phyloP scores from a whole-genome alignment of 2,797 vertebrate genomes.

The Myripristis murdjan region DNA sequence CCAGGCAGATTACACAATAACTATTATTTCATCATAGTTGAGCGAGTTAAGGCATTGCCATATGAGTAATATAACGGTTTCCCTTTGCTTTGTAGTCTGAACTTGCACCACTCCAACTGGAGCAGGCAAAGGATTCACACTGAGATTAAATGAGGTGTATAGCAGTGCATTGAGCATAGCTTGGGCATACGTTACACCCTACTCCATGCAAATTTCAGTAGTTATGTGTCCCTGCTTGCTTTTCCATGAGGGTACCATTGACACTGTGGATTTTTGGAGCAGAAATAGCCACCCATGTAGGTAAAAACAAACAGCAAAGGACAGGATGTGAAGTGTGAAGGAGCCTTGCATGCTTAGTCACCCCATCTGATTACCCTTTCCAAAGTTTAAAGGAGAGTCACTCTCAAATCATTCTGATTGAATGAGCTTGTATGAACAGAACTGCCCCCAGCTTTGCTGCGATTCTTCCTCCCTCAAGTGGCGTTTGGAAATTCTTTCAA shows the following conservation, averaged over 20 bases:
- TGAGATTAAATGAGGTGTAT: not conserved
- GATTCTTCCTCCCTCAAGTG: too few species aligned
- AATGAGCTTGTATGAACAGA: not conserved
- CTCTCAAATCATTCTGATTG: not conserved
- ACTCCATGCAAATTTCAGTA: not conserved
- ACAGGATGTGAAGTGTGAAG: too few species aligned
- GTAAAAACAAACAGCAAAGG: not conserved
- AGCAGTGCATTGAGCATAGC: too few species aligned
- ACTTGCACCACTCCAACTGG: too few species aligned
- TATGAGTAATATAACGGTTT: too few species aligned
- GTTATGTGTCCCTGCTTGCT: not conserved
- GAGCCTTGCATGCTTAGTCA: too few species aligned
- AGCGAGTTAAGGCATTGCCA: too few species aligned
- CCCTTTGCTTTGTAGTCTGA: too few species aligned
- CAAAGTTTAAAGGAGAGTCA: not conserved
- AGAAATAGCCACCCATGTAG: not conserved
- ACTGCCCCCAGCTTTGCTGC: too few species aligned
- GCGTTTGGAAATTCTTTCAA: too few species aligned
- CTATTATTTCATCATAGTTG: not conserved
- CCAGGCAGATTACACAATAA: not conserved
- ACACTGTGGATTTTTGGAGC: too few species aligned
- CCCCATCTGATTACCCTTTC: too few species aligned
- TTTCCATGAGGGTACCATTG: not conserved
- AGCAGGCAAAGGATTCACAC: not conserved
- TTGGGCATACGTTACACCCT: not conserved